Evolutionary conservation across 2,888 invertebrate genomes (phyloP).

Genomic region (Euproctis similis): DNA sequence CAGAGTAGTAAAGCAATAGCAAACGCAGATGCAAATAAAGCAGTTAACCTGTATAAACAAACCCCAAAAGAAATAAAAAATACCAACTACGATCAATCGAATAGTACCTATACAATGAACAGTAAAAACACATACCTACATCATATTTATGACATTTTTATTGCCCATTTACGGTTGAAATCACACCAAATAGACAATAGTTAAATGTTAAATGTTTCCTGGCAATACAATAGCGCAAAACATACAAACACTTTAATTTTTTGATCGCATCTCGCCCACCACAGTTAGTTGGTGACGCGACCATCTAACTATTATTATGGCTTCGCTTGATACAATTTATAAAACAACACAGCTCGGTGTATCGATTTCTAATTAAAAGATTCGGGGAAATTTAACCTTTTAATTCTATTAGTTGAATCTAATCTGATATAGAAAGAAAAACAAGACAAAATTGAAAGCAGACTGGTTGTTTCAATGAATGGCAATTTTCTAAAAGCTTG

Average conservation of each 20-base stretch:
- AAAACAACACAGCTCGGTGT: constrained; percentile 35
- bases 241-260: constrained; percentile 30
- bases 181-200: constrained; percentile 33
- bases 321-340: constrained; percentile 53
- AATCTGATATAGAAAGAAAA: too few species aligned
- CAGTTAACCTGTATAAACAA: constrained; percentile 3
- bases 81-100: background rate
- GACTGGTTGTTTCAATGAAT: too few species aligned
- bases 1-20: too few species aligned
- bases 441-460: too few species aligned
- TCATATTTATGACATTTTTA: constrained; percentile 8
- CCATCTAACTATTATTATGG: constrained; percentile 45
- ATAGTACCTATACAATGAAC: too few species aligned
- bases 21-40: background rate
- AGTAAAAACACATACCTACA: too few species aligned
- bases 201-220: constrained; percentile 47
- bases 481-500: too few species aligned
- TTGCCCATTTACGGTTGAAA: constrained; percentile 30
- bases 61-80: background rate
- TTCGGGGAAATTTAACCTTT: too few species aligned
- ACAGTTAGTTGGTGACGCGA: constrained; percentile 24
- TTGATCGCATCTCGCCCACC: constrained; percentile 48
- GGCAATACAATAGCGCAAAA: too few species aligned
- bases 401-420: too few species aligned
- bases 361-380: constrained; percentile 36